Base-by-base conservation (phyloP, 2,797 vertebrate species). In the Neopelma chrysocephalum region DNA sequence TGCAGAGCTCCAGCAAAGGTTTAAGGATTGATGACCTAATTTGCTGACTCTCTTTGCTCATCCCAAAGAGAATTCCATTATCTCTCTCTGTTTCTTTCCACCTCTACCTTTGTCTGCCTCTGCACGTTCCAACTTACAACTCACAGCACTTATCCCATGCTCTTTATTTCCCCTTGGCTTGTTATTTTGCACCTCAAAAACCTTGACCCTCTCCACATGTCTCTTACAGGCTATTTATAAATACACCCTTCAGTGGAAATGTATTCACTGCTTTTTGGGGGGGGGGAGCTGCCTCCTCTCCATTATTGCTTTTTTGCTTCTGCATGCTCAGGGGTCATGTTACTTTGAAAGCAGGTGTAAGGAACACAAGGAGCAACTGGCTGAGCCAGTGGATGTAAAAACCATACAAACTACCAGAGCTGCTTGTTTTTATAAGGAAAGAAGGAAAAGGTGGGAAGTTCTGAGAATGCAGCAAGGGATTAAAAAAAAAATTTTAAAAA, bases 311-410 rank as follows among this genome's bases (percentile, higher is more conserved):
- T 66, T 60, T 68, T 90, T 82, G 15, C n/a, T 87, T 23, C 56
- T 90, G n/a, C 45, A 25, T 12, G 2, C 34, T 90, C 17, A 48
- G 68, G 48, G 14, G 42, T 93, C 73, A 4, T 42, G 29, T 90
- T 92, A 64, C 81, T 73, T 77, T 57, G 40, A 68, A 77, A 92
- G 42, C 66, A 96, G 60, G 27, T 82, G 81, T 77, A 31, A 50
- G 68, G 76, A 87, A 15, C 31, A 80, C 56, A 78, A 75, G 51
- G 57, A 89, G 29, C 64, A 96, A 47, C 60, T 94, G 93, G 23
- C 27, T 34, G 16, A 76, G 48, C 25, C 57, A 65, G 53, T 43
- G 82, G 71, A 11, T 87, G 10, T 79, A n/a, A 87, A 93, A 82
- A 17, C 7, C 19, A 10, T 29, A 27, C 15, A 61, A 23, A 26